Evolutionary conservation across 2,113 vertebrate species (phyloP).

Genomic region (Fregata magnificens): DNA sequence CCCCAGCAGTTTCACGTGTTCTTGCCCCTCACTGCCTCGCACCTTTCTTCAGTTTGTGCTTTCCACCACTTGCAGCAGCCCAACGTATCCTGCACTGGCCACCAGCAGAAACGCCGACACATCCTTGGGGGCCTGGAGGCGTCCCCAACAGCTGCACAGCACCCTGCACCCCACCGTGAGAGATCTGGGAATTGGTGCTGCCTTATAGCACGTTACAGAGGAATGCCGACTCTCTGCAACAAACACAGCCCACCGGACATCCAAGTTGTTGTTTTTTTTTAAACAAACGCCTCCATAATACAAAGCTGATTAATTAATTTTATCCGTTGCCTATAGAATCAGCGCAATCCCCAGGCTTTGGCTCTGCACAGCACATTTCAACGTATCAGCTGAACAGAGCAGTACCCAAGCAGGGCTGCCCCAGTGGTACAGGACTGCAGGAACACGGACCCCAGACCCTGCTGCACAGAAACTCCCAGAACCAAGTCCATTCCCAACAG

Average conservation of each 20-base stretch:
- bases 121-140: too few relatives aligned
- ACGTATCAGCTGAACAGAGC: background rate
- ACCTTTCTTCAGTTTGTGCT: background rate
- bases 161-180: background rate
- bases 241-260: too few relatives aligned
- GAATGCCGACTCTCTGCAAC: background rate
- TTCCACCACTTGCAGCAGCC: background rate
- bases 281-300: too few relatives aligned
- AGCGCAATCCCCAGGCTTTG: background rate
- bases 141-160: background rate
- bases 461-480: background rate
- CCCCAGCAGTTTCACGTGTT: background rate
- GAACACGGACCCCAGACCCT: background rate
- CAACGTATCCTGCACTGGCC: background rate
- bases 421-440: background rate
- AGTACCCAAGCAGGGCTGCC: background rate
- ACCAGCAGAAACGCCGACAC: background rate
- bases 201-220: background rate
- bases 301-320: background rate
- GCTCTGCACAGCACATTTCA: background rate
- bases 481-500: background rate
- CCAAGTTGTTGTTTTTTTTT: background rate
- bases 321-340: background rate
- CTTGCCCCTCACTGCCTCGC: background rate
- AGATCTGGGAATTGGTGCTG: background rate